Percentiles rank a stretch among this genome's conserved stretches.
These are phyloP conservation scores for Microhierax caerulescens DNA, from an alignment of 2,797 vertebrate genomes.

Conservation along the genomic window DNA sequence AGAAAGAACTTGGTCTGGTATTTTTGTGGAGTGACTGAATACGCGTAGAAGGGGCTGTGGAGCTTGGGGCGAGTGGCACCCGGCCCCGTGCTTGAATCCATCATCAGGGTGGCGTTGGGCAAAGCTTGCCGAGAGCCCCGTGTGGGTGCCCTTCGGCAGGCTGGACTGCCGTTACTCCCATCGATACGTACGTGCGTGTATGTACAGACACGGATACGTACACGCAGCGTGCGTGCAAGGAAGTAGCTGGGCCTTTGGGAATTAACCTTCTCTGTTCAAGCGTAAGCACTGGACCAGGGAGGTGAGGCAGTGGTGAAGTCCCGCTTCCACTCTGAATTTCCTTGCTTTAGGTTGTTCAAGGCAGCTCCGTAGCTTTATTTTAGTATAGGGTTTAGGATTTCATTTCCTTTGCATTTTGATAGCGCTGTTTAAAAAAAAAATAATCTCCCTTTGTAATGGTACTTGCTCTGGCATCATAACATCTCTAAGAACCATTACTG, in stretches of 20 bases:
- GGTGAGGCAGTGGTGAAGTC: background rate
- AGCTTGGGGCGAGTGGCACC: background rate
- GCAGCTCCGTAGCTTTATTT: background rate
- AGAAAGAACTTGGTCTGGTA: background rate
- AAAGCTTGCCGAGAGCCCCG: rapidly evolving
- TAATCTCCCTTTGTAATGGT: background rate
- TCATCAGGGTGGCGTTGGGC: background rate
- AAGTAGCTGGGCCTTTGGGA: background rate
- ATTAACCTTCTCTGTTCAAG: background rate
- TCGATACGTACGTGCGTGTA: rapidly evolving
- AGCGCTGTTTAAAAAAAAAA: background rate
- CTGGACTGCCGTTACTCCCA: background rate
- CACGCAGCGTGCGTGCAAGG: rapidly evolving
- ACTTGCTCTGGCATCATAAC: background rate
- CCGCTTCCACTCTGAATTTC: background rate
- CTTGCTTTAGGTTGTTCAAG: background rate
- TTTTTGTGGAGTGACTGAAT: background rate
- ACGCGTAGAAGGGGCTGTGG: rapidly evolving
- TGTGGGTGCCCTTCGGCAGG: background rate
- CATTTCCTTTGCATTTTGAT: background rate
- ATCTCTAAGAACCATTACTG: background rate
- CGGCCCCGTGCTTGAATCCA: background rate
- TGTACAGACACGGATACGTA: rapidly evolving
- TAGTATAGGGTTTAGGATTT: background rate
- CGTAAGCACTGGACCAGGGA: background rate